Evolutionary conservation across 2,888 invertebrate species (phyloP).

Genomic region (Priocnemis perturbator): DNA sequence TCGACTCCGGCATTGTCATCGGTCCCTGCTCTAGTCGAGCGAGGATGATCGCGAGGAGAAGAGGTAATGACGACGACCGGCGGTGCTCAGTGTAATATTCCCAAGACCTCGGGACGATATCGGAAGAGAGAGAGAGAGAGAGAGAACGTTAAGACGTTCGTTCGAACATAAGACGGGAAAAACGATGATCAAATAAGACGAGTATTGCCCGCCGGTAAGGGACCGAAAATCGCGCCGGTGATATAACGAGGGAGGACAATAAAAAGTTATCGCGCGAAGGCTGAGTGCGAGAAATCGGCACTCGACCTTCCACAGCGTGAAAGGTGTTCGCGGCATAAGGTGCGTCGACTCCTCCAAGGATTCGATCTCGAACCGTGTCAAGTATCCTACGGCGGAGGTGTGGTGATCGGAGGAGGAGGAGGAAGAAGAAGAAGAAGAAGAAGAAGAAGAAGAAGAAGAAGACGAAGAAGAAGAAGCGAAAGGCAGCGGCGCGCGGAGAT

Average conservation of each 20-base stretch:
- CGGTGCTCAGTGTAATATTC: too few species aligned
- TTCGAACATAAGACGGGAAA: neutral
- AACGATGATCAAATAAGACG: constrained; percentile 13
- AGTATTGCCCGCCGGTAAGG: neutral
- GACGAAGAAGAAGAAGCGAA: constrained; percentile 24
- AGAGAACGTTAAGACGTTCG: too few species aligned
- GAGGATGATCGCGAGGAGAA: too few species aligned
- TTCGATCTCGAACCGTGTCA: constrained; percentile 46
- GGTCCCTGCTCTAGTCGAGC: too few species aligned
- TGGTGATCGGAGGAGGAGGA: constrained; percentile 39
- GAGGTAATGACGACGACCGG: too few species aligned
- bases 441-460: constrained; percentile 47
- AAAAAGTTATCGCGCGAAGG: constrained; percentile 30
- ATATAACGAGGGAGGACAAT: too few species aligned
- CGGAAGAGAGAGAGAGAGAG: too few species aligned
- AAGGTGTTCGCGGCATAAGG: constrained; percentile 35
- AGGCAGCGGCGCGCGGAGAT: constrained; percentile 13
- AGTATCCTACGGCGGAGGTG: constrained; percentile 43
- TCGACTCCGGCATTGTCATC: neutral
- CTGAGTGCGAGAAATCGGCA: constrained; percentile 45
- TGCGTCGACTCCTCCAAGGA: constrained; percentile 42
- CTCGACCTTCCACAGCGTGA: constrained; percentile 31
- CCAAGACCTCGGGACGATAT: too few species aligned
- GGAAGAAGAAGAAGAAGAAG: constrained; percentile 19
- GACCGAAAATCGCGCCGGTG: too few species aligned